phyloP scores from a whole-genome alignment of 2,113 vertebrate genomes.

The Eudorcas thomsonii region DNA sequence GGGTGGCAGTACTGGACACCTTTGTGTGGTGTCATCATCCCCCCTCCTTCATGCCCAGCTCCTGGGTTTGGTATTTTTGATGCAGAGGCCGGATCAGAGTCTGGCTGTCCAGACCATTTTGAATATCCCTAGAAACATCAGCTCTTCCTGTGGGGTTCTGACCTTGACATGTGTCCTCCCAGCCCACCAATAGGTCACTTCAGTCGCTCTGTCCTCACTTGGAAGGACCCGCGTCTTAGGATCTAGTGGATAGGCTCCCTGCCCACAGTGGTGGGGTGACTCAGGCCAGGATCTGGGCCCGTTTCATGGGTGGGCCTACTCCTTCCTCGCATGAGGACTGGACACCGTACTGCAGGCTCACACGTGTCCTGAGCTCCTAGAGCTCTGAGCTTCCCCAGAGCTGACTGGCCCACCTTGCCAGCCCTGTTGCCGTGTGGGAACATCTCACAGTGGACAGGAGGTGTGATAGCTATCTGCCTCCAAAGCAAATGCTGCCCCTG shows the following conservation, averaged over 20 bases:
- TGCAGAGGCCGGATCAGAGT: background rate
- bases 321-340: fast-evolving
- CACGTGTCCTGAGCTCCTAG: fast-evolving
- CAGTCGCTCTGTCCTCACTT: background rate
- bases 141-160: fast-evolving
- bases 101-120: background rate
- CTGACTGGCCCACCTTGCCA: fast-evolving
- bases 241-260: background rate
- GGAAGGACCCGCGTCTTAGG: background rate
- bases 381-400: background rate
- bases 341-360: fast-evolving
- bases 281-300: background rate
- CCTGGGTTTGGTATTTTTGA: background rate
- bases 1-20: background rate
- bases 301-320: fast-evolving
- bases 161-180: background rate
- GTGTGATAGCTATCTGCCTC: background rate
- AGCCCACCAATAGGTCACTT: fast-evolving
- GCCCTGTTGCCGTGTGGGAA: background rate
- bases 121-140: background rate
- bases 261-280: fast-evolving
- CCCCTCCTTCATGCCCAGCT: fast-evolving
- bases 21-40: background rate
- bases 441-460: background rate
- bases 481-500: fast-evolving